Percentiles rank a stretch among this genome's conserved stretches.
Conservation (phyloP, 2,797 vertebrate genomes). For the Dermochelys coriacea region DNA sequence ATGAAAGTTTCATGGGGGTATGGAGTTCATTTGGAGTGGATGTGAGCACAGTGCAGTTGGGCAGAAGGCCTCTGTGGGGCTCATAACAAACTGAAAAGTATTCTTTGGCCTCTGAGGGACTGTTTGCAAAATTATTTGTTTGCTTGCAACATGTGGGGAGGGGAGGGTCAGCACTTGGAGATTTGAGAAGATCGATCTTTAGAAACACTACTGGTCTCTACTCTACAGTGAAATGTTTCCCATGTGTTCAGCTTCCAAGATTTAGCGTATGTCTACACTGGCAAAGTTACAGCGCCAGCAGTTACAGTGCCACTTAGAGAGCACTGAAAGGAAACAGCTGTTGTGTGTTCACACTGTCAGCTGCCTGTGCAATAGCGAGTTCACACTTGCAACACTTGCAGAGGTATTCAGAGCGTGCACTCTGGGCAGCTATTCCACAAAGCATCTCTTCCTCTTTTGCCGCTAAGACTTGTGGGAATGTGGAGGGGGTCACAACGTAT, state of each 20-base stretch:
- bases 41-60: accelerated
- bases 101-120: not conserved
- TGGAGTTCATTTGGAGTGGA: conserved; percentile 11
- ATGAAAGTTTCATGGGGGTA: not conserved
- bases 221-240: not conserved
- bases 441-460: too few species aligned
- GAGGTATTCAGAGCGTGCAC: too few species aligned
- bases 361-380: too few species aligned
- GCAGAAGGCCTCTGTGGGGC: not conserved
- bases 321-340: too few species aligned
- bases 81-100: not conserved
- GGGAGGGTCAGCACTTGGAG: not conserved
- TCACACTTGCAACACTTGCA: too few species aligned
- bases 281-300: too few species aligned
- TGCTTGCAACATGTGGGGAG: not conserved
- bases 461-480: too few species aligned
- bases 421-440: too few species aligned
- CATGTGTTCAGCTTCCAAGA: not conserved
- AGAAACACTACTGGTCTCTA: conserved; percentile 2
- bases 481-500: too few species aligned
- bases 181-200: not conserved
- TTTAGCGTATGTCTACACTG: not conserved
- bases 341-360: too few species aligned
- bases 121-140: not conserved
- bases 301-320: too few species aligned